A percentile compares a stretch with the other conserved stretches of the same genome.
Conservation (phyloP, 2,113 vertebrate species). For the Diglossa brunneiventris region DNA sequence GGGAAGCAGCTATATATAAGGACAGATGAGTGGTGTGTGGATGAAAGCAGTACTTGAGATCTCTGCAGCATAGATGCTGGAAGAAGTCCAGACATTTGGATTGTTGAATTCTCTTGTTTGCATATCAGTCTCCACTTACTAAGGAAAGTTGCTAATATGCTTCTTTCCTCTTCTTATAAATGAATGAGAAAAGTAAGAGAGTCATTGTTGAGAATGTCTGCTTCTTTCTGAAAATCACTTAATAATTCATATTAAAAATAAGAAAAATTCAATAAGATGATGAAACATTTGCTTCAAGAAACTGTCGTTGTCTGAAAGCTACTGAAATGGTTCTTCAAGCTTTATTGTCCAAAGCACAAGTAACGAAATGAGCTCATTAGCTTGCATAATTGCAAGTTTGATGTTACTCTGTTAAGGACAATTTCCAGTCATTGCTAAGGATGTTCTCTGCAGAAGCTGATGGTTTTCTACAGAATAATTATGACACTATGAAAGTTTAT, state of each 20-base stretch:
- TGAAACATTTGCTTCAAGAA: constrained; percentile 1
- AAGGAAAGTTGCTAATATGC: background rate
- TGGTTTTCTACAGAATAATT: background rate
- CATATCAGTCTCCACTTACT: background rate
- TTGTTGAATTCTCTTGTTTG: background rate
- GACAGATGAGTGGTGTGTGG: background rate
- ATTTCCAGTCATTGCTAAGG: background rate
- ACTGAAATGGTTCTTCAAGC: constrained; percentile 1
- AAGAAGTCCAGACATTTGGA: background rate
- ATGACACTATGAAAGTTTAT: background rate
- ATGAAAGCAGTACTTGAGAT: background rate
- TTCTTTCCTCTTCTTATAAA: background rate
- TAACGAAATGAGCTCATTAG: background rate
- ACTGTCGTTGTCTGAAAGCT: background rate
- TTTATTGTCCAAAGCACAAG: constrained; percentile 28
- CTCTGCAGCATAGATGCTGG: background rate
- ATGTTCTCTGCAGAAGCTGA: background rate
- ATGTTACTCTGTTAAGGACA: background rate
- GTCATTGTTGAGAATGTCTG: background rate
- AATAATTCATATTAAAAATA: background rate
- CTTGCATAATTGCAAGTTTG: constrained; percentile 2
- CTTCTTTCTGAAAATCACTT: background rate
- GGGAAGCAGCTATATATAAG: background rate
- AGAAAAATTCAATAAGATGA: background rate
- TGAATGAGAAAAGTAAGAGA: background rate